phyloP scores from a whole-genome alignment of 2,797 vertebrate genomes.

The Scyliorhinus canicula region DNA sequence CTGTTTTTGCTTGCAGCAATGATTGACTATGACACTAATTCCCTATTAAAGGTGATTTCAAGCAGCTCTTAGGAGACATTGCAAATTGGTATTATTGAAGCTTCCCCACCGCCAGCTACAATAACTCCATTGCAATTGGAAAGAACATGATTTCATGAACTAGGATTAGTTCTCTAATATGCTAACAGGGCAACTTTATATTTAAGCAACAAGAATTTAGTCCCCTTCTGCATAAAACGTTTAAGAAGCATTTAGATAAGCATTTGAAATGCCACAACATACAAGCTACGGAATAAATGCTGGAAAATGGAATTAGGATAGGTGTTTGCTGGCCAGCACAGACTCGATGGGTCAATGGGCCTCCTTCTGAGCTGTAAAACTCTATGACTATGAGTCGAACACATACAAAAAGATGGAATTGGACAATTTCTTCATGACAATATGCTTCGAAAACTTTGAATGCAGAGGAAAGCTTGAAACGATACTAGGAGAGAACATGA shows the following conservation, averaged over 20 bases:
- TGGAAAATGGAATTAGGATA: no score
- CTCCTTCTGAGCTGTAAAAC: no score
- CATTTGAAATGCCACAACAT: no score
- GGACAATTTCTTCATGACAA: not conserved
- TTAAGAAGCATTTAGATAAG: no score
- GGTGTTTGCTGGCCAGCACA: no score
- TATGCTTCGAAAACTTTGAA: not conserved
- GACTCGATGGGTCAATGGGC: no score
- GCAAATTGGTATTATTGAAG: not conserved
- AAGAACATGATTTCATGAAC: not conserved
- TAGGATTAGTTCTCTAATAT: not conserved
- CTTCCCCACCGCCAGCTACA: not conserved
- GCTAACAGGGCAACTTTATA: not conserved
- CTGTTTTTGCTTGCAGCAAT: not conserved
- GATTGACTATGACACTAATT: not conserved
- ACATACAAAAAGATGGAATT: not conserved
- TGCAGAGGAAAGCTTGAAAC: not conserved
- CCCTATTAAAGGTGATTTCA: not conserved
- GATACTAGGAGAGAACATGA: not conserved
- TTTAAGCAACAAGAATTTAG: not conserved
- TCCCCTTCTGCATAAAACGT: not conserved
- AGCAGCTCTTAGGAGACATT: not conserved
- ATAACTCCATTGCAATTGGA: not conserved
- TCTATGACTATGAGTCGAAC: no score
- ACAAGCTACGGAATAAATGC: no score